phyloP scores from a whole-genome alignment of 37 sponge, comb jelly and placozoan genomes.

The Ianthella basta region DNA sequence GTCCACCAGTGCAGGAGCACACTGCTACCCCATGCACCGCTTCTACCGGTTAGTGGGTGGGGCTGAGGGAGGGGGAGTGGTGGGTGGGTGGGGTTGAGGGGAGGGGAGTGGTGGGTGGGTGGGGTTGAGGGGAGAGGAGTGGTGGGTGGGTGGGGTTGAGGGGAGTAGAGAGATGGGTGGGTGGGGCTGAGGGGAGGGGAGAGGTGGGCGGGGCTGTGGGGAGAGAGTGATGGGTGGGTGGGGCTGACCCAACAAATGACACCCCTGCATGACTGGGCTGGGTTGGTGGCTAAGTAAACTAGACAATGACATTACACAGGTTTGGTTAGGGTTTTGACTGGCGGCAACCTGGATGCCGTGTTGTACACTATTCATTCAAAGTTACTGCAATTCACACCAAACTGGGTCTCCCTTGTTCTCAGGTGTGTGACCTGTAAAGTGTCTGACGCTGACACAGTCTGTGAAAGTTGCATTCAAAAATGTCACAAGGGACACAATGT shows the following conservation, averaged over 20 bases:
- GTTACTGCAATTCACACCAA: not conserved
- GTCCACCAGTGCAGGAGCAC: constrained; percentile 55
- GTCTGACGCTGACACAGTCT: constrained; percentile 66
- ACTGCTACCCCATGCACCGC: constrained; percentile 79
- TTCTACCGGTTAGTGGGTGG: constrained; percentile 60
- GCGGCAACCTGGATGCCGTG: not conserved
- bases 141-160: not conserved
- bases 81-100: not conserved
- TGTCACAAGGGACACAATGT: constrained; percentile 74
- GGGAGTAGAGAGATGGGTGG: not conserved
- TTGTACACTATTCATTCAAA: not conserved
- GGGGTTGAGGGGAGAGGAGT: not conserved
- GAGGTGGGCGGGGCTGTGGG: no score
- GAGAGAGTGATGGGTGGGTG: no score
- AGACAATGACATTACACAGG: no score
- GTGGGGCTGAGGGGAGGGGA: not conserved
- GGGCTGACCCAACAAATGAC: no score
- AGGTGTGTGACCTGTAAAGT: constrained; percentile 72
- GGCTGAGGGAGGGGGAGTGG: not conserved
- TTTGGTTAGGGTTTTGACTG: not conserved
- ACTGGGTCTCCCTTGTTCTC: not conserved
- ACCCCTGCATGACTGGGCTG: no score
- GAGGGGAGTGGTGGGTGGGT: not conserved
- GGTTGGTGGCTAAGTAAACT: no score
- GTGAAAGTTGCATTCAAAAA: constrained; percentile 63